phyloP scores from a whole-genome alignment of 2,888 invertebrate species.

The Physocephala rufipes region DNA sequence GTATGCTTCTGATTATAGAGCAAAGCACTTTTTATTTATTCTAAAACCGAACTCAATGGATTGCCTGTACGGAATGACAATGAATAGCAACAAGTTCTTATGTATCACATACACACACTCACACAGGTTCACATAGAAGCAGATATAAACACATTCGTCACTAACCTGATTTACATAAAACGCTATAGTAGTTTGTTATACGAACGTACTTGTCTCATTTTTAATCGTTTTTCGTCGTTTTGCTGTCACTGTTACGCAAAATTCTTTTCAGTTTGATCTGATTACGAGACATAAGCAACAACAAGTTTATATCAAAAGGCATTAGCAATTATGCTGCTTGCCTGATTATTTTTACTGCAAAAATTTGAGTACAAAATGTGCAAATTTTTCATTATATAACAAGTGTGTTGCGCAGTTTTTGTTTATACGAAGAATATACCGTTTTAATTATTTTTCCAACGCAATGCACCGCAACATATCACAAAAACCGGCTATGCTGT shows the following conservation, averaged over 20 bases:
- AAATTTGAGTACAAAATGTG: neutral
- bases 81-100: neutral
- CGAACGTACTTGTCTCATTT: neutral
- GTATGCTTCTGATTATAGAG: neutral
- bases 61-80: neutral
- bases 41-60: neutral
- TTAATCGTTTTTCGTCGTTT: too few species aligned
- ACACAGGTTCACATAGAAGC: neutral
- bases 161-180: too few species aligned
- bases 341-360: neutral
- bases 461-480: neutral
- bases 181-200: neutral
- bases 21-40: neutral
- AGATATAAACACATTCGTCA: neutral
- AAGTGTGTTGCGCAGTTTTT: neutral
- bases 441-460: slow-evolving; percentile 13
- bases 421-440: slow-evolving; percentile 5
- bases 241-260: neutral
- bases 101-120: neutral
- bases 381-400: too few species aligned
- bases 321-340: neutral
- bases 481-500: neutral
- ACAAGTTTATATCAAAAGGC: neutral
- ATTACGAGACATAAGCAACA: neutral
- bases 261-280: too few species aligned